Evolutionary conservation across 1,140 invertebrate species (phyloP).

Genomic region (Xylocopa sonorina): DNA sequence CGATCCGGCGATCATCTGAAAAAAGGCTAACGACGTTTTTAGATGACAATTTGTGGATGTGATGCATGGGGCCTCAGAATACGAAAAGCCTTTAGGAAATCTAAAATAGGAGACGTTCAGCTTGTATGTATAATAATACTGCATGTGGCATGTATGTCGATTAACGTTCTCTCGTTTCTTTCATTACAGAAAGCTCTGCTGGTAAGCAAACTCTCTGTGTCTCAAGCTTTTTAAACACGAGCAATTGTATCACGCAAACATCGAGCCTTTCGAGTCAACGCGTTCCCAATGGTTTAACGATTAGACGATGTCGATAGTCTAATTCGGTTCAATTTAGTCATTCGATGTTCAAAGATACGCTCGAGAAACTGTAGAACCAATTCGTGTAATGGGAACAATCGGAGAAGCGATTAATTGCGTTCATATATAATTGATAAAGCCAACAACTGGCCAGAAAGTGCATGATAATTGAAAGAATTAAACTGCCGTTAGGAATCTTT

Average conservation of each 20-base stretch:
- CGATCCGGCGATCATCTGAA: conserved; percentile 57
- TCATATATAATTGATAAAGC: no score
- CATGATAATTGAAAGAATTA: no score
- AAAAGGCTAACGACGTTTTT: conserved; percentile 76
- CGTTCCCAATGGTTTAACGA: no score
- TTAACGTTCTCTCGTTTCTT: conserved; percentile 67
- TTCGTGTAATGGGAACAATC: no score
- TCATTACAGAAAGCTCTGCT: conserved; percentile 76
- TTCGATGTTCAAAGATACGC: no score
- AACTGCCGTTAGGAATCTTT: no score
- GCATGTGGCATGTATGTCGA: conserved; percentile 78
- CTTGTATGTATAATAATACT: conserved; percentile 80
- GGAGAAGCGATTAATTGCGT: no score
- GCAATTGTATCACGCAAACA: not conserved
- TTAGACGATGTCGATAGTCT: no score
- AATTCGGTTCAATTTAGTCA: no score
- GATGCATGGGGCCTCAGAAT: conserved; percentile 79
- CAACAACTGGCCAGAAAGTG: no score
- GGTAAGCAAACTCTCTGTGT: conserved; percentile 73
- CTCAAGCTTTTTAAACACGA: not conserved
- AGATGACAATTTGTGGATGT: conserved; percentile 81
- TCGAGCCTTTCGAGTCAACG: not conserved
- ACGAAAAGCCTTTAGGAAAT: conserved; percentile 79
- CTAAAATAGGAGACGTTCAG: conserved; percentile 81
- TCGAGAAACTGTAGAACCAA: no score